These are phyloP conservation scores for Monochamus alternatus DNA, from an alignment of 2,888 invertebrate genomes.

Conservation along the genomic window DNA sequence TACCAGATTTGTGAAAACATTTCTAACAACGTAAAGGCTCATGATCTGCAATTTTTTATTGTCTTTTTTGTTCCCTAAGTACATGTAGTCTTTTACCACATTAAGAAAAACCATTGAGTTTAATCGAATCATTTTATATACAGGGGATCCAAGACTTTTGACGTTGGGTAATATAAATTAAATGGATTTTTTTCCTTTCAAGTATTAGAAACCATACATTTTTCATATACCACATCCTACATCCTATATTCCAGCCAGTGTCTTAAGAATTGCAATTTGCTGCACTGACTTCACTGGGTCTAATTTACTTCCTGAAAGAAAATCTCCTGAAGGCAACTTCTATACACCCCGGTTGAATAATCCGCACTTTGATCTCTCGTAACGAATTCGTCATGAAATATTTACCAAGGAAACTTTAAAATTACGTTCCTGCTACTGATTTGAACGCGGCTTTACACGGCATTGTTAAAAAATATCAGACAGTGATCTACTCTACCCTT, in stretches of 20 bases:
- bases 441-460: background rate
- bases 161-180: no score
- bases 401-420: slow-evolving; percentile 34
- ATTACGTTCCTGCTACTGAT: background rate
- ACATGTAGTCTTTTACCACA: no score
- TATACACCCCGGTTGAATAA: slow-evolving; percentile 16
- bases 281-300: slow-evolving; percentile 23
- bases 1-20: no score
- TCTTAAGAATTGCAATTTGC: slow-evolving; percentile 19
- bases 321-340: slow-evolving; percentile 11
- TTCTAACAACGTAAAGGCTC: no score
- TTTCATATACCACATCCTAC: slow-evolving; percentile 2
- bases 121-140: no score
- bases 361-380: slow-evolving; percentile 43
- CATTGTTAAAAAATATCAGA: background rate
- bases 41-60: no score
- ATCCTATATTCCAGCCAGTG: background rate
- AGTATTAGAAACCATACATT: slow-evolving; percentile 5
- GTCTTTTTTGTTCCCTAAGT: no score
- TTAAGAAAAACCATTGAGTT: no score
- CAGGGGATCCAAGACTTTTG: no score
- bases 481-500: no score
- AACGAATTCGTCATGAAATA: slow-evolving; percentile 43
- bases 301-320: slow-evolving; percentile 22
- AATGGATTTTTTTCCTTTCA: background rate